Evolutionary conservation across 2,797 vertebrate species (phyloP), one percentile per base, ranked within the genome.

Genomic region (Hirundo rustica): DNA sequence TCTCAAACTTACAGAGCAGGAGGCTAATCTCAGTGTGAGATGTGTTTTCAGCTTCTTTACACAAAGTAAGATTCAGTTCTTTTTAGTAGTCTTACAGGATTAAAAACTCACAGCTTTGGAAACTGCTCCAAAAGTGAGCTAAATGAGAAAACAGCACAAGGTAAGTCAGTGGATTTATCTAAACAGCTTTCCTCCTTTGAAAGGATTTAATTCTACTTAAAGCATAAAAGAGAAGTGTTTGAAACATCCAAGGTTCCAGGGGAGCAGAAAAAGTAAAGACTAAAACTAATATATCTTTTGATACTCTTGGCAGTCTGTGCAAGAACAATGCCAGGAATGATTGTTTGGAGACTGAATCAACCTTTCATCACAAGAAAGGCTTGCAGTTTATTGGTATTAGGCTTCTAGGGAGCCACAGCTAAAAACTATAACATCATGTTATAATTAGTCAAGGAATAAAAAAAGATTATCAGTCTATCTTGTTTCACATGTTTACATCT

Each of bases 131-230:
- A 87, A 91, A 89, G 68, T 57, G 42, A 90, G 20, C n/a, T 85
- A 88, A 91, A 92, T 77, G 60, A 90, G 54, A 88, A 87, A 93
- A 87, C 22, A 74, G 19, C 45, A n/a, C 32, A 83, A 89, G 64
- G 42, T 70, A 80, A 87, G 25, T 81, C 44, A 62, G 9, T 36
- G 51, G 66, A 85, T 94, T 90, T 96, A 48, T 92, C 80, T 96
- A 66, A 96, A 92, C 17, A 95, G 38, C 50, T 86, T 95, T 88
- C 25, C 12, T 68, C 16, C 21, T 90, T 91, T 93, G 72, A 87
- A 96, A 92, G 11, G 75, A 74, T 93, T 96, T 92, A 54, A 87
- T 87, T 96, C 97, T 85, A 48, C 57, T 89, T 85, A 13, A 85
- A 57, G 34, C 8, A 65, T 72, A 89, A 91, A 77, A 66, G 50